These are phyloP conservation scores for Thereva unica DNA, from an alignment of 2,888 invertebrate species.

Conservation along the genomic window DNA sequence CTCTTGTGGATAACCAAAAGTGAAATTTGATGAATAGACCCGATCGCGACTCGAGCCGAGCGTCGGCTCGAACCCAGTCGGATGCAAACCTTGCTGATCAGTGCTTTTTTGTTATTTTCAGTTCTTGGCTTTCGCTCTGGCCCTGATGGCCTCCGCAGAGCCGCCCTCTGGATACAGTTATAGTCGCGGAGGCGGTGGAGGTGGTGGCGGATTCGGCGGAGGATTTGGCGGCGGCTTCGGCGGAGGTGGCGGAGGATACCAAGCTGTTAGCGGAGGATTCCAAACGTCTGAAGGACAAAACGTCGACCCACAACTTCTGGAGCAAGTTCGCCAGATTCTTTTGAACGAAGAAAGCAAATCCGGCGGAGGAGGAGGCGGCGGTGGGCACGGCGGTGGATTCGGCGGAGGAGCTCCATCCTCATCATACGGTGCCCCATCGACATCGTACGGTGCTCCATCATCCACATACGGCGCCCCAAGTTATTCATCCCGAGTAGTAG, in stretches of 20 bases:
- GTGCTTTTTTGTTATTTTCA: conserved; percentile 58
- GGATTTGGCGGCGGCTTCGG: conserved; percentile 56
- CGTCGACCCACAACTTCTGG: conserved; percentile 78
- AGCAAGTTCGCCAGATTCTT: conserved; percentile 83
- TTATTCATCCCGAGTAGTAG: conserved; percentile 69
- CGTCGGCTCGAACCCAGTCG: too few relatives aligned
- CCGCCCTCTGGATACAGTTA: conserved; percentile 77
- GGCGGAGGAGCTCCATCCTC: conserved; percentile 63
- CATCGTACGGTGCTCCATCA: conserved; percentile 68
- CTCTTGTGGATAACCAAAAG: not conserved
- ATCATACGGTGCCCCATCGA: conserved; percentile 70
- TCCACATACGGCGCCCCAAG: conserved; percentile 50
- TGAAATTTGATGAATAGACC: not conserved
- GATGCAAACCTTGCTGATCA: not conserved
- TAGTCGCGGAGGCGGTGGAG: conserved; percentile 65
- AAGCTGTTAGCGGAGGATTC: conserved; percentile 75
- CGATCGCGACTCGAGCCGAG: too few relatives aligned
- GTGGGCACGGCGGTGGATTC: conserved; percentile 55
- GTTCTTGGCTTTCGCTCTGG: conserved; percentile 83
- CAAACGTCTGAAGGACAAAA: conserved; percentile 82
- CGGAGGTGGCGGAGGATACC: conserved; percentile 73
- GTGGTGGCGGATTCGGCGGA: conserved; percentile 60
- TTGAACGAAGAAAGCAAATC: conserved; percentile 76
- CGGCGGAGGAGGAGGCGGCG: conserved; percentile 61
- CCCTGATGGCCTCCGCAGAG: conserved; percentile 74